Conservation (phyloP, 2,113 vertebrate genomes). For the Antigone vipio region DNA sequence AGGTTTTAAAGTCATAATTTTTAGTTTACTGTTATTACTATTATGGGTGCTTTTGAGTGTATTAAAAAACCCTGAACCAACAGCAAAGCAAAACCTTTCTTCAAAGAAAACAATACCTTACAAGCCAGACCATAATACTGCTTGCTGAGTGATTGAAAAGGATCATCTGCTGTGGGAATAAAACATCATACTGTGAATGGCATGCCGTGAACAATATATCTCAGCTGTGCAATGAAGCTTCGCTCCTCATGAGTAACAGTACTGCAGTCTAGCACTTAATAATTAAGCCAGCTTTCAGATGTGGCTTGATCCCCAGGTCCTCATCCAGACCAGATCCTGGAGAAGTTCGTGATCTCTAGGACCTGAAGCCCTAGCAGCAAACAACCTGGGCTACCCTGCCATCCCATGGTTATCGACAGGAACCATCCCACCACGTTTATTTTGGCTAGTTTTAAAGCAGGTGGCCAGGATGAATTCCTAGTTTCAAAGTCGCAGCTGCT, state of each 20-base stretch:
- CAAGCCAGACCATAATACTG: not conserved
- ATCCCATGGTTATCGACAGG: conserved; percentile 15
- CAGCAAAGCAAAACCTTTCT: not conserved
- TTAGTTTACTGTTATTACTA: not conserved
- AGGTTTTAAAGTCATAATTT: not conserved
- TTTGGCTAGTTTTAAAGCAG: conserved; percentile 59
- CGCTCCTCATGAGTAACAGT: not conserved
- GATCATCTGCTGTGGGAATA: not conserved
- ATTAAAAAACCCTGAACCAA: not conserved
- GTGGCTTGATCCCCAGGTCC: not conserved
- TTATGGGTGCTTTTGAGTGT: not conserved
- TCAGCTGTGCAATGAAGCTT: not conserved
- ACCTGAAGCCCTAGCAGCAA: not conserved
- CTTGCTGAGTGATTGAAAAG: not conserved
- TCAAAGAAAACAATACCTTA: not conserved
- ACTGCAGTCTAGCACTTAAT: not conserved
- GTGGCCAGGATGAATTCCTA: conserved; percentile 58
- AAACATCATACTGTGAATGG: not conserved
- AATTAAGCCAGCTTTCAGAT: not conserved
- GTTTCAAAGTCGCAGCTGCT: conserved; percentile 66
- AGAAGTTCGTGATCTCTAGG: not conserved
- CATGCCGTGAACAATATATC: not conserved
- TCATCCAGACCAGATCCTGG: not conserved
- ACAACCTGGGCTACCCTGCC: conserved; percentile 27
- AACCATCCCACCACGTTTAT: conserved; percentile 21